phyloP scores from a whole-genome alignment of 2,888 invertebrate genomes.

The Formica aserva region DNA sequence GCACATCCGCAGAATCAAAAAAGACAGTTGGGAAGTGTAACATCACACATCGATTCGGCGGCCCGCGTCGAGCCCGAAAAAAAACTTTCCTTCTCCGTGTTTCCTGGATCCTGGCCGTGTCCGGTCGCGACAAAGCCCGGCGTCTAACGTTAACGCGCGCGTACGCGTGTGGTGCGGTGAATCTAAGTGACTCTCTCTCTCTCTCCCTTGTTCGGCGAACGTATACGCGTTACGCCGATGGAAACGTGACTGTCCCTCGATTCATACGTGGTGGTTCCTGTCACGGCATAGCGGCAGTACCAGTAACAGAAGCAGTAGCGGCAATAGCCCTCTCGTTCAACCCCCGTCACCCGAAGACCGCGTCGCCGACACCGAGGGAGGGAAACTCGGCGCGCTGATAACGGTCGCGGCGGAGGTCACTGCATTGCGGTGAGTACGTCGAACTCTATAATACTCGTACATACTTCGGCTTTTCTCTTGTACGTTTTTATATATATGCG shows the following conservation, averaged over 20 bases:
- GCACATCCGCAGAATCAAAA: slow-evolving; percentile 83
- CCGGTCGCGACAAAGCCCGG: slow-evolving; percentile 25
- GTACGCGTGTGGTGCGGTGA: slow-evolving; percentile 69
- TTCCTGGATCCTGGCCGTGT: slow-evolving; percentile 48
- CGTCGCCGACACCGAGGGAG: slow-evolving; percentile 69
- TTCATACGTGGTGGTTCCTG: slow-evolving; percentile 80
- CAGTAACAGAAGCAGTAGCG: slow-evolving; percentile 64
- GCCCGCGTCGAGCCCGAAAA: slow-evolving; percentile 75
- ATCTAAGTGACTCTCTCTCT: slow-evolving; percentile 56
- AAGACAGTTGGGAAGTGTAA: slow-evolving; percentile 84
- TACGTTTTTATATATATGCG: neutral
- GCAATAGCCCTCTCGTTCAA: slow-evolving; percentile 74
- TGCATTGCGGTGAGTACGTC: slow-evolving; percentile 82
- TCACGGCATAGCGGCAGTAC: slow-evolving; percentile 69
- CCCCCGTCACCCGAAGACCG: slow-evolving; percentile 76
- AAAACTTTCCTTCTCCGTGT: slow-evolving; percentile 73
- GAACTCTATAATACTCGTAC: slow-evolving; percentile 33
- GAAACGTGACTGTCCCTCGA: slow-evolving; percentile 69
- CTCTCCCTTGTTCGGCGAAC: slow-evolving; percentile 22
- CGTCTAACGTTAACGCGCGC: slow-evolving; percentile 39
- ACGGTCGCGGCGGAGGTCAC: slow-evolving; percentile 73
- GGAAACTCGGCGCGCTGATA: slow-evolving; percentile 76
- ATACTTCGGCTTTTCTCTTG: slow-evolving; percentile 4
- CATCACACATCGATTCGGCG: slow-evolving; percentile 84
- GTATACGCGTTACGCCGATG: slow-evolving; percentile 62